A percentile compares a stretch with the other conserved stretches of the same genome.
phyloP scores from a whole-genome alignment of 2,888 invertebrate genomes.

The Chloromyia formosa region DNA sequence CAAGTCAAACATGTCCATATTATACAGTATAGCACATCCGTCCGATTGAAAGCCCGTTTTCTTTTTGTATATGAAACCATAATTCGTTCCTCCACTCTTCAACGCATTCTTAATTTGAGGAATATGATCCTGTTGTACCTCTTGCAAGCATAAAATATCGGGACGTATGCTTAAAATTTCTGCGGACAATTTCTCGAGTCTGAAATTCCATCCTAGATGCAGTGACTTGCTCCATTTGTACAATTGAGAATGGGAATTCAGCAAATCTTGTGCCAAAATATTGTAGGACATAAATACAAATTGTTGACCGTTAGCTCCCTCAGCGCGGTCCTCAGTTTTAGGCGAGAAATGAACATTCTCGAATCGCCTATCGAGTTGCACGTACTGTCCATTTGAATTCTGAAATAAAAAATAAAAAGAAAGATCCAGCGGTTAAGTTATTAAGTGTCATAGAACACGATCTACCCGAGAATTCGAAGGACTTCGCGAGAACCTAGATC shows the following conservation, averaged over 20 bases:
- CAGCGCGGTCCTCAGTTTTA: not conserved
- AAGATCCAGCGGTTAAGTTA: too few relatives aligned
- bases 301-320: not conserved
- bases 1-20: constrained; percentile 72
- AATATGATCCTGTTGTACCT: constrained; percentile 84
- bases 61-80: constrained; percentile 80
- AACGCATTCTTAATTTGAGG: constrained; percentile 69
- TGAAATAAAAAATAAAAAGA: not conserved
- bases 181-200: constrained; percentile 66
- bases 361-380: not conserved
- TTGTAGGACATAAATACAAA: constrained; percentile 87
- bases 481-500: too few relatives aligned
- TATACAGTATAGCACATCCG: constrained; percentile 91
- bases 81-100: constrained; percentile 68
- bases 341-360: not conserved
- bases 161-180: constrained; percentile 66
- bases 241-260: constrained; percentile 77
- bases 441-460: too few relatives aligned
- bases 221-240: constrained; percentile 70
- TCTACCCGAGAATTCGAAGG: too few relatives aligned
- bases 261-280: constrained; percentile 83
- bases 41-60: constrained; percentile 83
- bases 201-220: constrained; percentile 75
- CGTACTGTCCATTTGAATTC: not conserved
- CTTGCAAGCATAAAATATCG: constrained; percentile 75